Evolutionary conservation across 2,797 vertebrate species (phyloP), one percentile per base, ranked within the genome.

Genomic region (Eremophila alpestris): DNA sequence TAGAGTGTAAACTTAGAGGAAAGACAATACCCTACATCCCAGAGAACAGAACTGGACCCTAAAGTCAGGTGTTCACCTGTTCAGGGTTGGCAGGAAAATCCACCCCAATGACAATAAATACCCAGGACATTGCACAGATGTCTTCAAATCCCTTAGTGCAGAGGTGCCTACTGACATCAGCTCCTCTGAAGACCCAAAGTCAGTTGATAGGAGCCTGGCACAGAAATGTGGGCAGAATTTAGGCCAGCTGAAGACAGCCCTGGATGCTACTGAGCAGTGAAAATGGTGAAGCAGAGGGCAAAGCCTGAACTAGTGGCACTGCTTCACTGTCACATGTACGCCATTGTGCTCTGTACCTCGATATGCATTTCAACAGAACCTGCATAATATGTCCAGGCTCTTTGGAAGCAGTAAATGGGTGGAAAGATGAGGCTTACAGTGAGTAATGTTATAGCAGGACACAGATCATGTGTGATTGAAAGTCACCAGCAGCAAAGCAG

Each of bases 321-420:
- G 56, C 45, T 36, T 59, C 52, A 46, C 46, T 49, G 41, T 22
- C 62, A 41, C 5, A 1, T 3, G 3, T 38, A 51, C 27, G 13
- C 10, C 60, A n/a, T 6, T 67, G 56, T 51, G 24, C 22, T 65
- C n/a, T 0, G 3, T 82, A 21, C 32, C 68, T 76, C 0, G 0
- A 40, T 13, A 38, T 40, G 16, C 6, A 16, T 56, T 90, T 76
- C 67, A 83, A 22, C n/a, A 85, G 48, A 88, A 34, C 21, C n/a
- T 63, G 24, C n/a, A 48, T 4, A 43, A 19, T 9, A 55, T 2
- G 2, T 19, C 23, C 48, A 43, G 60, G 56, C 13, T 76, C 40
- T 59, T 64, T 38, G 34, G 26, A 83, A 88, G 62, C 54, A 83
- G 49, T 29, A 78, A 90, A 49, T 11, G 38, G 32, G 49, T 26